Evolutionary conservation across 2,113 vertebrate species (phyloP), one percentile per base, ranked within the genome.

Genomic region (Callocephalon fimbriatum): DNA sequence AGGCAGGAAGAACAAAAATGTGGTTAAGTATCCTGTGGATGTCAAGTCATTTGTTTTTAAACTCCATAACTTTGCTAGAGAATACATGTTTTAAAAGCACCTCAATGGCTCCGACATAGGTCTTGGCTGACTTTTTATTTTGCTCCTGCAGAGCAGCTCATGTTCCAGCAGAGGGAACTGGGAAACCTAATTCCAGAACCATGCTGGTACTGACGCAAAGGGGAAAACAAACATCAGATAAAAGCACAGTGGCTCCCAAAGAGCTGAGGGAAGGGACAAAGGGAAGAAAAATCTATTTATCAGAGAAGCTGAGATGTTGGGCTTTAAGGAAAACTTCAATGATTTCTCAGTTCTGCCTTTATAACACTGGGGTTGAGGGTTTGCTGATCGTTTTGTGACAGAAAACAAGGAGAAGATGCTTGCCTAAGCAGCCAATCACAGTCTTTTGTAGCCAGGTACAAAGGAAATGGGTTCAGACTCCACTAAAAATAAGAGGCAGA

Each of bases 151-250:
- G 87, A 95, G 93, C 88, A 74, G 88, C 88, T 26, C 61, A 76
- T n/a, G 83, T 89, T 94, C 96, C 96, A 97, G 96, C 93, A 97
- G 94, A 96, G 95, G 95, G 96, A 97, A 97, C 95, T 45, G 82
- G 75, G 94, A 95, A 91, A 95, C 92, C 76, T 86, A 86, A 96
- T 85, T 96, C 94, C 94, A 97, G 87, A 61, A 31, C 68, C 90
- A 80, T 67, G 94, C 92, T 94, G 96, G 50, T 86, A 10, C 63
- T 97, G 97, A 97, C 91, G 92, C 86, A 97, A 61, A 94, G 89
- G 90, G 84, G 56, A 90, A 88, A 78, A 95, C 83, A 97, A 96
- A 96, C 72, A 93, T 15, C 83, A 12, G 76, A 38, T 74, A 65
- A 42, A 95, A 77, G 88, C 95, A 68, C 73, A 54, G 56, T 6